phyloP scores from a whole-genome alignment of 2,113 vertebrate species.

The Passer montanus region DNA sequence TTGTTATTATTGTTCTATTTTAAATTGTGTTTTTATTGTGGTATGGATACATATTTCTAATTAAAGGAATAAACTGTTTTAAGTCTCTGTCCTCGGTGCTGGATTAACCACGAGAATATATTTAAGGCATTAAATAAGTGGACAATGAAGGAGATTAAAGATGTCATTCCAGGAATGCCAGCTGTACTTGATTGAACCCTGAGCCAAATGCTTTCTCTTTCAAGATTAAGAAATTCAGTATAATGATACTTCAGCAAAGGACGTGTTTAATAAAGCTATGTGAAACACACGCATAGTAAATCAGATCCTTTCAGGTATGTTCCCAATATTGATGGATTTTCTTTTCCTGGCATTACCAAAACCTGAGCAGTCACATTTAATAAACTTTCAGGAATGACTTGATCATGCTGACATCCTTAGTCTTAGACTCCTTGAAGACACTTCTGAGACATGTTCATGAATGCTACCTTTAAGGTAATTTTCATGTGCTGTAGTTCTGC shows the following conservation, averaged over 20 bases:
- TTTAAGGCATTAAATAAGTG: background rate
- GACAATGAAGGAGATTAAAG: background rate
- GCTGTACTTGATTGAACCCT: background rate
- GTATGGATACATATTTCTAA: background rate
- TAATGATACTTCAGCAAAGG: constrained; percentile 23
- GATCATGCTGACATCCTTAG: background rate
- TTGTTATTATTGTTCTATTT: background rate
- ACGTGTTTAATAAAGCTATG: constrained; percentile 30
- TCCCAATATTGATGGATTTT: background rate
- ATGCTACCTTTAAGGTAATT: background rate
- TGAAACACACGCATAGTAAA: constrained; percentile 18
- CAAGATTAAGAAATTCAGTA: constrained; percentile 31
- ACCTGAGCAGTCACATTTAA: background rate
- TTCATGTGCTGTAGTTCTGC: background rate
- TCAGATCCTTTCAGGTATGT: background rate
- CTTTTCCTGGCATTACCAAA: background rate
- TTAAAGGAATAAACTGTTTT: background rate
- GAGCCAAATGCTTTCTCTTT: background rate
- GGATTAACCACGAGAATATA: background rate
- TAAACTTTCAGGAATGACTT: background rate
- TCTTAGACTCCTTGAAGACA: background rate
- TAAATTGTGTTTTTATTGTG: background rate
- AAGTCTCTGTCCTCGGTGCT: constrained; percentile 37
- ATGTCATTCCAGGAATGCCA: constrained; percentile 19
- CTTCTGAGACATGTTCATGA: background rate